phyloP scores from a whole-genome alignment of 2,888 invertebrate genomes.

The Megaustenia siamemsis region DNA sequence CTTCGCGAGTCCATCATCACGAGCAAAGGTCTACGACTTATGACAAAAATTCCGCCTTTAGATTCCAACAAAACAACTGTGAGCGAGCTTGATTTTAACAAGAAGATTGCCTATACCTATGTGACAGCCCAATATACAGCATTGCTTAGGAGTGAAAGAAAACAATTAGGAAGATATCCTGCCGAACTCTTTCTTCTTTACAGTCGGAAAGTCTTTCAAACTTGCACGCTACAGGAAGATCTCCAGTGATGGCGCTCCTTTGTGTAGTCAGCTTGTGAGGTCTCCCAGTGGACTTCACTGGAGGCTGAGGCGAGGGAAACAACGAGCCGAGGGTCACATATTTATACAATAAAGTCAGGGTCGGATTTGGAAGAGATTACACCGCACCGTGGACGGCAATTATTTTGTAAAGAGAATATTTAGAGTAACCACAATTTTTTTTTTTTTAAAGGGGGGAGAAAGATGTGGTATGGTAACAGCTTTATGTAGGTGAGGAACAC shows the following conservation, averaged over 20 bases:
- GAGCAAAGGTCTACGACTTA: too few relatives aligned
- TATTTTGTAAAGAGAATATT: too few relatives aligned
- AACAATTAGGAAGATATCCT: too few relatives aligned
- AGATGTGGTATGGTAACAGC: neutral
- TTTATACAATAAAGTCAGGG: constrained; percentile 11
- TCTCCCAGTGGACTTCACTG: neutral
- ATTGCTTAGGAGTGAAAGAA: too few relatives aligned
- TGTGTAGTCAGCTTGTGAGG: neutral
- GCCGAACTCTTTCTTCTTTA: neutral
- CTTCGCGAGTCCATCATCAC: too few relatives aligned
- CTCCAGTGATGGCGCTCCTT: constrained; percentile 4
- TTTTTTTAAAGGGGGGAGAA: neutral
- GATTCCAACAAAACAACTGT: too few relatives aligned
- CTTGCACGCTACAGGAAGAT: neutral
- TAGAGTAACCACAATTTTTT: too few relatives aligned
- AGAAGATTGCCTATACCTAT: too few relatives aligned
- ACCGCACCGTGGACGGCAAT: neutral
- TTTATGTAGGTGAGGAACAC: too few relatives aligned
- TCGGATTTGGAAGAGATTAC: constrained; percentile 13
- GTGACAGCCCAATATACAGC: too few relatives aligned
- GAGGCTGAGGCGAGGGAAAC: neutral
- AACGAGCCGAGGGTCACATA: constrained; percentile 24
- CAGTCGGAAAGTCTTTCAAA: neutral
- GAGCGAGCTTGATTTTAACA: too few relatives aligned
- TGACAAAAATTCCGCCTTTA: too few relatives aligned